These are phyloP conservation scores for Indri indri DNA, from an alignment of 2,113 vertebrate species.

Conservation along the genomic window DNA sequence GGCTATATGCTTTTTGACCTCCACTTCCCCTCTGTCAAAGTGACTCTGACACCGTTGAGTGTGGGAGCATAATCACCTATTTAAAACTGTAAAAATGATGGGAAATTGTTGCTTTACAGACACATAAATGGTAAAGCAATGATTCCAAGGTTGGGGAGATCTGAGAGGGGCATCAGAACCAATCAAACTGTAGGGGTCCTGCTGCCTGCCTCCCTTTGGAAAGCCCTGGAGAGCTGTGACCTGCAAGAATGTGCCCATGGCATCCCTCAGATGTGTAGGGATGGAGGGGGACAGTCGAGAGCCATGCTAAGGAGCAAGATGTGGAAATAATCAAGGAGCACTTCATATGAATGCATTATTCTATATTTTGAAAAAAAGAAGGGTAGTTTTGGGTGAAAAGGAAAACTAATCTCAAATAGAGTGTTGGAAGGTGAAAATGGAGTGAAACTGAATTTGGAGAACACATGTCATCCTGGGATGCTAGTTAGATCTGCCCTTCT, in stretches of 20 bases:
- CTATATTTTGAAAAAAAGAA: no score
- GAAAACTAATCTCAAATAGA: background rate
- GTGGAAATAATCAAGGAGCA: background rate
- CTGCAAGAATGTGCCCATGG: background rate
- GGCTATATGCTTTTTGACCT: background rate
- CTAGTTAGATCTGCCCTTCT: background rate
- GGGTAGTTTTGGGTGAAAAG: background rate
- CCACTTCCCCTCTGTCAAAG: accelerated
- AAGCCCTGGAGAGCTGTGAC: background rate
- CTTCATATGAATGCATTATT: background rate
- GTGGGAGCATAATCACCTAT: background rate
- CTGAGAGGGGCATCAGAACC: background rate
- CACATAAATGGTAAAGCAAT: background rate
- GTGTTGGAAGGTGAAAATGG: background rate
- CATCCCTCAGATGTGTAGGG: background rate
- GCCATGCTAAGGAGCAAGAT: background rate
- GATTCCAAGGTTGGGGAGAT: background rate
- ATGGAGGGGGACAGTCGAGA: background rate
- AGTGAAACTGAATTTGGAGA: background rate
- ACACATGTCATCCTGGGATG: background rate
- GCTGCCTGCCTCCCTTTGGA: background rate
- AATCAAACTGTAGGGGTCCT: background rate
- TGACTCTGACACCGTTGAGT: background rate
- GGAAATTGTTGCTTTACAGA: background rate
- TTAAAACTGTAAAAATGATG: background rate